phyloP scores from a whole-genome alignment of 2,888 invertebrate genomes.

The Argyresthia goedartella region DNA sequence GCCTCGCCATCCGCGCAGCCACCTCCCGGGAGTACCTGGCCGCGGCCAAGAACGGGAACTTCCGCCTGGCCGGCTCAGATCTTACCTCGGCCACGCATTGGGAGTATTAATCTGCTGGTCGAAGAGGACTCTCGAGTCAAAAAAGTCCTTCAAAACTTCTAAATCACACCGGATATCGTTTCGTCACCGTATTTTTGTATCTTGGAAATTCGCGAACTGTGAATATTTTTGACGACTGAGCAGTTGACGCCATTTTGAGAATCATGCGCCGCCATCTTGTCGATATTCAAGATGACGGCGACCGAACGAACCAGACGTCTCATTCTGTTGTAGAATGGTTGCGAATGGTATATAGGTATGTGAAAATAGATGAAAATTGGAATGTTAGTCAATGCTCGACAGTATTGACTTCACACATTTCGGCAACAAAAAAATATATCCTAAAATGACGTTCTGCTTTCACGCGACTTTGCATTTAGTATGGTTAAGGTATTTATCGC shows the following conservation, averaged over 20 bases:
- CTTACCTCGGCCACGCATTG: conserved; percentile 88
- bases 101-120: conserved; percentile 82
- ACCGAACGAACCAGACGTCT: conserved; percentile 55
- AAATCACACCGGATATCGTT: neutral
- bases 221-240: conserved; percentile 10
- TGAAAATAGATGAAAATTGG: conserved; percentile 26
- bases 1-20: conserved; percentile 88
- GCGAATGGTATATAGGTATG: conserved; percentile 36
- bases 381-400: conserved; percentile 49
- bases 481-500: conserved; percentile 40
- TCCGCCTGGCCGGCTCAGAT: conserved; percentile 85
- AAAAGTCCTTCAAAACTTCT: no score
- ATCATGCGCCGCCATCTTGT: conserved; percentile 38
- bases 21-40: conserved; percentile 83
- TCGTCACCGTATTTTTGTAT: conserved; percentile 8
- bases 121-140: neutral
- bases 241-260: conserved; percentile 34
- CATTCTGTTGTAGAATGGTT: conserved; percentile 45
- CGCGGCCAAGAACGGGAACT: conserved; percentile 92
- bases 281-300: conserved; percentile 33
- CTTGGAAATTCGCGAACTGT: conserved; percentile 12
- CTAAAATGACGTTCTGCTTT: conserved; percentile 25
- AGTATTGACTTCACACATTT: conserved; percentile 51
- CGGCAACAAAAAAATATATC: conserved; percentile 31
- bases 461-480: conserved; percentile 40